These are phyloP conservation scores for Monopis laevigella DNA, from an alignment of 2,888 invertebrate species.

Conservation along the genomic window DNA sequence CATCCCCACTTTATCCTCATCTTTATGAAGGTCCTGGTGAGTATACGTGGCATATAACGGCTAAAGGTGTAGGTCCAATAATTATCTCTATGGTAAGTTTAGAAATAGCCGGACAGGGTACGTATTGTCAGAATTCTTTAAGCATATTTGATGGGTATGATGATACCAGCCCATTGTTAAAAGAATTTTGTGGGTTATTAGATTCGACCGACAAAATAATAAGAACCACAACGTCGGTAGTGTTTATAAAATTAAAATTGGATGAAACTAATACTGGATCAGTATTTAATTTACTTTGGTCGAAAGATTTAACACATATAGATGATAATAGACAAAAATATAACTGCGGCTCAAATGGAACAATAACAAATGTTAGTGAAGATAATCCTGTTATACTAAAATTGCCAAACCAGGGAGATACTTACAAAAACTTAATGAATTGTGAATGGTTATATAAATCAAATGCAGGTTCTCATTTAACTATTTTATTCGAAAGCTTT, in stretches of 20 bases:
- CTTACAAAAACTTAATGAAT: constrained; percentile 60
- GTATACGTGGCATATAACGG: constrained; percentile 78
- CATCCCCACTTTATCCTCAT: constrained; percentile 81
- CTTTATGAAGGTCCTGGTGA: constrained; percentile 44
- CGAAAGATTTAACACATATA: constrained; percentile 22
- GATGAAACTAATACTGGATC: constrained; percentile 50
- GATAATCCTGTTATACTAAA: constrained; percentile 37
- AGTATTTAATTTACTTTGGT: constrained; percentile 40
- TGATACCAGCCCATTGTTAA: constrained; percentile 65
- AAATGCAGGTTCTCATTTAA: constrained; percentile 67
- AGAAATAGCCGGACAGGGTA: constrained; percentile 35
- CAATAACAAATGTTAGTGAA: constrained; percentile 27
- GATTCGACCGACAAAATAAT: constrained; percentile 27
- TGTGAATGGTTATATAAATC: constrained; percentile 81
- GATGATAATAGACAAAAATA: constrained; percentile 19
- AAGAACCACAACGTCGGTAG: constrained; percentile 70
- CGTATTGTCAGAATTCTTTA: constrained; percentile 38
- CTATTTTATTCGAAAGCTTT: constrained; percentile 63
- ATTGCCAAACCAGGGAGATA: constrained; percentile 82
- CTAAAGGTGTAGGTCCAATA: constrained; percentile 27
- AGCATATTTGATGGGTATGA: constrained; percentile 81
- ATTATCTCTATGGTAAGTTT: constrained; percentile 30
- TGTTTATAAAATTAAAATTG: constrained; percentile 65
- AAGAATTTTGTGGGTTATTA: constrained; percentile 62
- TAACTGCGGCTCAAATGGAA: constrained; percentile 46